phyloP scores from a whole-genome alignment of 2,888 invertebrate genomes.

The Pharmacophagus antenor region DNA sequence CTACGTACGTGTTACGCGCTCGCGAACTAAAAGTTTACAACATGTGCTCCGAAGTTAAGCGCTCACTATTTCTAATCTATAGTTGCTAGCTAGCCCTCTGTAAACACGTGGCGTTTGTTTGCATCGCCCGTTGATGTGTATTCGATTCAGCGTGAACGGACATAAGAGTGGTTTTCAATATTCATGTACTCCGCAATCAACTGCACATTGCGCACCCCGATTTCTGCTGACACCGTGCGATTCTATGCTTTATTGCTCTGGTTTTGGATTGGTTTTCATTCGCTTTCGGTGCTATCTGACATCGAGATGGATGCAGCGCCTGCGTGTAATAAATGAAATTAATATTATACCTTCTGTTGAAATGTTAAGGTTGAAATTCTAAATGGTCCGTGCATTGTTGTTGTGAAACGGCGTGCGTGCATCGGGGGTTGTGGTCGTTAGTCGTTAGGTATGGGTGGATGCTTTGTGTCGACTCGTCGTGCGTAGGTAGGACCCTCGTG shows the following conservation, averaged over 20 bases:
- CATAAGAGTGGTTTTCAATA: conserved; percentile 75
- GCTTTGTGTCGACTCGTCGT: conserved; percentile 67
- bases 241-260: conserved; percentile 55
- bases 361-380: conserved; percentile 42
- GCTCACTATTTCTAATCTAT: conserved; percentile 56
- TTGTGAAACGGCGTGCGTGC: conserved; percentile 46
- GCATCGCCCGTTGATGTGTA: conserved; percentile 50
- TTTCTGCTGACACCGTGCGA: conserved; percentile 44
- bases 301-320: conserved; percentile 53
- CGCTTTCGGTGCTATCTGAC: conserved; percentile 39
- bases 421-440: conserved; percentile 60
- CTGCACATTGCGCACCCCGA: conserved; percentile 65
- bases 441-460: conserved; percentile 61
- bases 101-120: conserved; percentile 69
- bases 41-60: conserved; percentile 60
- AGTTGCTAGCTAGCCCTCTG: conserved; percentile 56
- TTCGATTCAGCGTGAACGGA: conserved; percentile 59
- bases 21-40: conserved; percentile 57
- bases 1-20: conserved; percentile 11
- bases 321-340: conserved; percentile 40
- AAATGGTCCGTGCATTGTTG: conserved; percentile 34
- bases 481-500: conserved; percentile 67
- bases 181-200: conserved; percentile 61
- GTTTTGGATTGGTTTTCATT: conserved; percentile 52
- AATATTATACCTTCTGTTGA: conserved; percentile 32